Base-by-base conservation (phyloP, 2,888 invertebrate species). In the Phaedon cochleariae region DNA sequence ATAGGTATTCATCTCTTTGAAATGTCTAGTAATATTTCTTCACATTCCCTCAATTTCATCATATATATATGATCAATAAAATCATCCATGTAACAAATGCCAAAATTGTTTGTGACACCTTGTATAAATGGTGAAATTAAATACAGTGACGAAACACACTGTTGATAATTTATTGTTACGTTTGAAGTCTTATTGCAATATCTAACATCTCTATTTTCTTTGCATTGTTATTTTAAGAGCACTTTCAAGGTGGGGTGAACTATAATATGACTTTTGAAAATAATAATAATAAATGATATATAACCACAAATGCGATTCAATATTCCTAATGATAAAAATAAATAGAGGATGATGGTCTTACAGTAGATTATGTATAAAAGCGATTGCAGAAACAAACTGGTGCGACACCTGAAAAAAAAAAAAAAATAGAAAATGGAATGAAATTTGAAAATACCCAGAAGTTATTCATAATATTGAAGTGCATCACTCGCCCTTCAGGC, bases 281-380 rank as follows among this genome's bases (percentile, higher is more conserved):
- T n/a, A 64, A 58, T 61, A 57, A 67, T 53, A 60, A 59, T 29
- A 26, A 57, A 10, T 37, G 37, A 29, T 26, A 37, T 37, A 29
- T 20, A 54, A 45, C 20, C 29, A 61, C 53, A 29, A 45, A 26
- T 26, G 18, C 52, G n/a, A n/a, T n/a, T n/a, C n/a, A n/a, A 65
- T 62, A 65, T 69, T 62, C 53, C 55, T 61, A 61, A 71, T 70
- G 70, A 73, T 70, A 69, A 68, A 75, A 77, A 77, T 76, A 77
- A 77, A 77, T 77, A 77, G 74, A 69, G 15, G 41, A 72, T 62
- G 68, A 70, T 69, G 67, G 48, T 63, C 67, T 69, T 69, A 69
- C 61, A 69, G 63, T 64, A 68, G 63, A 69, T 67, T 75, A 76
- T 73, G 73, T 74, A 75, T 76, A 70, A 74, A 76, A 70, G 74